A percentile compares a stretch with the other conserved stretches of the same genome.
Conservation (phyloP, 2,888 invertebrate species). For the Hydroisotoma schaefferi region DNA sequence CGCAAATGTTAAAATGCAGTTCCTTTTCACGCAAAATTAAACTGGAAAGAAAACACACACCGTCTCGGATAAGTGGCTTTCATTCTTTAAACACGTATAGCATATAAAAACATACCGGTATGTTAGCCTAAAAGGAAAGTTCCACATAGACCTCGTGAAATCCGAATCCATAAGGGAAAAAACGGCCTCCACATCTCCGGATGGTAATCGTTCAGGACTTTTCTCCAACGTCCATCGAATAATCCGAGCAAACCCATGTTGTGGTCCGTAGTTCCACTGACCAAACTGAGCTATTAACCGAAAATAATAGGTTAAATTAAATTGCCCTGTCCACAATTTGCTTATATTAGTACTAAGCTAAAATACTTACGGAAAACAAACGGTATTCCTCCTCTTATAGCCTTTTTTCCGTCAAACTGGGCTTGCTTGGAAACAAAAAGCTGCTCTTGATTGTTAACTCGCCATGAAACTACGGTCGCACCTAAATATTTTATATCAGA, state of each 20-base stretch:
- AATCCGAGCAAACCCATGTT: conserved; percentile 93
- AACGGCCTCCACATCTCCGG: conserved; percentile 87
- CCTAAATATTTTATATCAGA: conserved; percentile 58
- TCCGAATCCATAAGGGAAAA: conserved; percentile 90
- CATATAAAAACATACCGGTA: conserved; percentile 37
- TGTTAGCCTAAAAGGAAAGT: conserved; percentile 65
- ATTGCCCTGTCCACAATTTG: background rate
- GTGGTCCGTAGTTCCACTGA: conserved; percentile 89
- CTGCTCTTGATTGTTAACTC: conserved; percentile 93
- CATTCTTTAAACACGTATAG: background rate
- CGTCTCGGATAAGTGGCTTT: background rate
- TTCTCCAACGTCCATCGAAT: conserved; percentile 87
- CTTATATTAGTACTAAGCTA: background rate
- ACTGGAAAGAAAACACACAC: conserved; percentile 59
- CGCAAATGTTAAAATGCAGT: conserved; percentile 86
- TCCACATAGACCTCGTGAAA: conserved; percentile 90
- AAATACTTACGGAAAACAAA: conserved; percentile 89
- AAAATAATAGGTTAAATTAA: background rate
- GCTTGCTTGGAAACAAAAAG: conserved; percentile 92
- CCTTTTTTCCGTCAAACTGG: conserved; percentile 91
- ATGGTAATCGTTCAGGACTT: conserved; percentile 79
- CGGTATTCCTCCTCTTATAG: conserved; percentile 93
- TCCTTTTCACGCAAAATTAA: conserved; percentile 86
- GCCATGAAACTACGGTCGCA: conserved; percentile 94
- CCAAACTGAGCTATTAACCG: conserved; percentile 82